Evolutionary conservation across 2,888 invertebrate genomes (phyloP).

Genomic region (Protodeltote pygarga): DNA sequence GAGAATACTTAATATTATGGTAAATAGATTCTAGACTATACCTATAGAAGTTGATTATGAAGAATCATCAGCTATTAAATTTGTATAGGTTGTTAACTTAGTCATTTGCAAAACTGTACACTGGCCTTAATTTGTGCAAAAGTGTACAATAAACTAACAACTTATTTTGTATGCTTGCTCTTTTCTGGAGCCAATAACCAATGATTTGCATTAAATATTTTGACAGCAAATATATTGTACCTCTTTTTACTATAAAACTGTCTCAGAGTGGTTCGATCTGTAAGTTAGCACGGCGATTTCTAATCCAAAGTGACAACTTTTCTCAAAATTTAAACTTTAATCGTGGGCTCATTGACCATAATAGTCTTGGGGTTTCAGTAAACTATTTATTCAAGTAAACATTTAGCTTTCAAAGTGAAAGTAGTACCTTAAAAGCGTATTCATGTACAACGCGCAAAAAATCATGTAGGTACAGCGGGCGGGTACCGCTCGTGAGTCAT

Average conservation of each 20-base stretch:
- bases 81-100: no score
- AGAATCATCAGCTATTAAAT: slow-evolving; percentile 18
- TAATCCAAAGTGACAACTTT: slow-evolving; percentile 4
- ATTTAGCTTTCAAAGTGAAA: slow-evolving; percentile 24
- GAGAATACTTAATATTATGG: background rate
- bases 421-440: slow-evolving; percentile 19
- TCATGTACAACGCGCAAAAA: slow-evolving; percentile 11
- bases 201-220: slow-evolving; percentile 12
- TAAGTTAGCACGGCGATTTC: background rate
- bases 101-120: slow-evolving; percentile 19
- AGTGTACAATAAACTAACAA: slow-evolving; percentile 1
- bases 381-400: background rate
- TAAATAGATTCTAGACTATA: background rate
- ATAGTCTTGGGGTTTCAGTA: slow-evolving; percentile 7
- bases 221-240: slow-evolving; percentile 6
- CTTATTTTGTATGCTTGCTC: slow-evolving; percentile 2
- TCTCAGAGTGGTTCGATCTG: background rate
- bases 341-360: slow-evolving; percentile 3
- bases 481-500: slow-evolving; percentile 2
- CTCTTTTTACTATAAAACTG: slow-evolving; percentile 5
- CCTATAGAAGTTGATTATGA: slow-evolving; percentile 9
- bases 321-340: background rate
- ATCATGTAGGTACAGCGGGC: no score
- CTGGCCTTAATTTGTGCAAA: slow-evolving; percentile 23
- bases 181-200: background rate